Conservation (phyloP, 2,113 vertebrate species). For the Dicerorhinus sumatrensis region DNA sequence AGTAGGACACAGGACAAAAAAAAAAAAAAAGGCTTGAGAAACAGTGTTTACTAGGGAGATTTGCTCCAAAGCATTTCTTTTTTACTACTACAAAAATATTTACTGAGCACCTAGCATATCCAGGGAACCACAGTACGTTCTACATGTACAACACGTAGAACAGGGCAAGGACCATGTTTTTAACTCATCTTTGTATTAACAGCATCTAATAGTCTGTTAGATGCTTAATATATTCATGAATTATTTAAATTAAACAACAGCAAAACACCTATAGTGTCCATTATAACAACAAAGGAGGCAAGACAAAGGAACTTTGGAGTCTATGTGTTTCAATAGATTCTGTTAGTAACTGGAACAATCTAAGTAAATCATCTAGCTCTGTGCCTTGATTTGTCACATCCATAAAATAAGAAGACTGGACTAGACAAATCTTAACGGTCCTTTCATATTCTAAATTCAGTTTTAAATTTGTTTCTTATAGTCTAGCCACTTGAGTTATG, state of each 20-base stretch:
- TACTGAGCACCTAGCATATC: neutral
- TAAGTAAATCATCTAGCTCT: neutral
- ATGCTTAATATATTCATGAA: neutral
- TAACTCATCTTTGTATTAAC: neutral
- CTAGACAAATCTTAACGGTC: neutral
- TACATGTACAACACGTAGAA: neutral
- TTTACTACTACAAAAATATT: conserved; percentile 22
- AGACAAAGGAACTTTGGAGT: neutral
- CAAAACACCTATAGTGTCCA: neutral
- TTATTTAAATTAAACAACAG: neutral
- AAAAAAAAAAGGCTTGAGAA: neutral
- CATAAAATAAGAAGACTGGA: neutral
- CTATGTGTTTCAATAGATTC: neutral
- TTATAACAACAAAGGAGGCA: neutral
- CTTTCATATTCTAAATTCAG: neutral
- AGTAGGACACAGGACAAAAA: neutral
- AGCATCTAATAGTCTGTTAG: neutral
- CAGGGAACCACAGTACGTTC: neutral
- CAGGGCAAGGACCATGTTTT: neutral
- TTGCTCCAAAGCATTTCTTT: neutral
- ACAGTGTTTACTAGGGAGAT: neutral
- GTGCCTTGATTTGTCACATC: neutral
- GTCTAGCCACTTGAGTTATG: neutral
- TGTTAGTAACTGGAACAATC: neutral
- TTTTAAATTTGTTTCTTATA: conserved; percentile 28